Base-by-base conservation (phyloP, 2,888 invertebrate genomes). In the Atherix ibis region DNA sequence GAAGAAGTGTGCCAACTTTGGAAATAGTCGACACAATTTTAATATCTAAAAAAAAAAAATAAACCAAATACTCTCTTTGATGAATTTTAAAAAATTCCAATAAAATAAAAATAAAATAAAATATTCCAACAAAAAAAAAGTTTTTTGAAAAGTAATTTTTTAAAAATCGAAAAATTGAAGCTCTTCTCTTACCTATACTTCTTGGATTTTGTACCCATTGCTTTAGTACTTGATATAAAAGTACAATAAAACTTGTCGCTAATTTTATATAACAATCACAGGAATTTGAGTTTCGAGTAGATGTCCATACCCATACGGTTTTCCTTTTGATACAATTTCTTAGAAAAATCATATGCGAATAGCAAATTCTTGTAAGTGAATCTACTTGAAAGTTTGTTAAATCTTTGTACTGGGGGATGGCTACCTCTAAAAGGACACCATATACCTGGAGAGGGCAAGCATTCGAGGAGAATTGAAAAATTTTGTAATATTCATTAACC, bases 181-280 rank as follows among this genome's bases (percentile, higher is more conserved):
- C n/a, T n/a, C n/a, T n/a, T n/a, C 16, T n/a, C 26, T 35, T 38
- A 38, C 40, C 42, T 26, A 42, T 37, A 28, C 27, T 26, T 32
- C 39, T 40, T 2, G 42, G 39, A 39, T 36, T 26, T n/a, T 16
- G 4, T 18, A 37, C 32, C 40, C 40, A 42, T 34, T 37, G 36
- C 18, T 39, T 39, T 6, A 42, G 28, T 18, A 36, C 29, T n/a
- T 38, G 34, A 37, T 42, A 36, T 22, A 42, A 27, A 17, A 42
- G 31, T 18, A 38, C 32, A 10, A 40, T 28, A 31, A 36, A 35
- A 32, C 38, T 40, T 10, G 35, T 39, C 16, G 33, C 31, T n/a
- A 34, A 18, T 31, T 35, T 37, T 18, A 27, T 34, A 32, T 40
- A 42, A 30, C 42, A 42, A 33, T 42, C 37, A 32, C 42, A 42